Base-by-base conservation (phyloP, 2,888 invertebrate species). In the Zootermopsis nevadensis region DNA sequence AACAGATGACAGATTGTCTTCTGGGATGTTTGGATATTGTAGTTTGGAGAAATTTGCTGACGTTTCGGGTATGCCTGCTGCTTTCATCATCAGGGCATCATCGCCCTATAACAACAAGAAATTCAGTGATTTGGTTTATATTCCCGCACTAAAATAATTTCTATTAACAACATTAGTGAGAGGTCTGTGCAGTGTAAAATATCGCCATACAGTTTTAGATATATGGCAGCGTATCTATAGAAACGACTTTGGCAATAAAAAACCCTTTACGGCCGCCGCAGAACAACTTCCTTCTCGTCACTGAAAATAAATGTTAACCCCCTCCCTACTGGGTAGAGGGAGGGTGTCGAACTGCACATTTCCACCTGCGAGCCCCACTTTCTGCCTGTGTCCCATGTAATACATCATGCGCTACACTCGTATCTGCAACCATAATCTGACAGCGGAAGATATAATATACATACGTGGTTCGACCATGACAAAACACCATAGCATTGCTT, bases 391-490 rank as follows among this genome's bases (percentile, higher is more conserved):
- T 27, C 60, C 60, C 60, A 27, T 60, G 60, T n/a, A n/a, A 60
- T 60, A 60, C 60, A 60, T 60, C 60, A 60, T 27, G n/a, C 60
- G 1, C 48, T 27, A 7, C 60, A 27, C 27, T 60, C 27, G 27
- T 60, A 60, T 60, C 60, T 60, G 60, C 55, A 19, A 27, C 60
- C 60, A 60, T 60, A 60, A 60, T 60, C 60, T 60, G 60, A 60
- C 60, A 60, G 60, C 60, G 60, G 60, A 60, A 60, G 60, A 60
- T 60, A 60, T 27, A 60, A 60, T 27, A 60, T 27, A 60, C 60
- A 60, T 12, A 60, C 27, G 53, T 24, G 55, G 60, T n/a, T 60
- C 60, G 60, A 27, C 60, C 60, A 27, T 60, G 60, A 60, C 60
- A 60, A 60, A 60, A 60, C 27, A 60, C 27, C 60, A 60, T 27